A percentile compares a stretch with the other conserved stretches of the same genome.
These are phyloP conservation scores for Trissolcus japonicus DNA, from an alignment of 2,888 invertebrate genomes.

Conservation along the genomic window DNA sequence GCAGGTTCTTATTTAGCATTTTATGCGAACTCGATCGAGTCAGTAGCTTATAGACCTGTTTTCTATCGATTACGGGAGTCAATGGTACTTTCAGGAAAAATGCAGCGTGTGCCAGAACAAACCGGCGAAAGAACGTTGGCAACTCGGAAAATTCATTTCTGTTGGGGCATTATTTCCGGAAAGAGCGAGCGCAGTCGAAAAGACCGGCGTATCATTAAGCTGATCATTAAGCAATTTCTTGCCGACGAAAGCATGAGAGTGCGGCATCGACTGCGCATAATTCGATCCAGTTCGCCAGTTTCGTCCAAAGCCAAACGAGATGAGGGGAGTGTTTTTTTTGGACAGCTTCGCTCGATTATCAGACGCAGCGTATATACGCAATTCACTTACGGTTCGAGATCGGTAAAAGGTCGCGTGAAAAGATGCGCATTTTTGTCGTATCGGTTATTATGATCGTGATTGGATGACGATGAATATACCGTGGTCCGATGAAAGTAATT, in stretches of 20 bases:
- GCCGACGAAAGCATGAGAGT: constrained; percentile 42
- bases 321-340: constrained; percentile 21
- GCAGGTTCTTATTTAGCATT: no score
- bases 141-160: constrained; percentile 56
- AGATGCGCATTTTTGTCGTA: constrained; percentile 38
- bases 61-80: constrained; percentile 3
- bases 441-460: constrained; percentile 41
- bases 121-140: constrained; percentile 48
- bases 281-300: constrained; percentile 42
- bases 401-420: constrained; percentile 24
- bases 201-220: constrained; percentile 59
- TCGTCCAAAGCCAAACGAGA: constrained; percentile 39
- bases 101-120: constrained; percentile 28
- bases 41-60: neutral
- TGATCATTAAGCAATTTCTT: constrained; percentile 60
- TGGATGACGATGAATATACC: constrained; percentile 23
- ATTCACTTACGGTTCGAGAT: constrained; percentile 42
- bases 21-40: no score
- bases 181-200: constrained; percentile 49
- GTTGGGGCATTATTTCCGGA: constrained; percentile 55
- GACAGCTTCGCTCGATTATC: constrained; percentile 39
- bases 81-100: constrained; percentile 30
- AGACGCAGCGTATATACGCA: constrained; percentile 44
- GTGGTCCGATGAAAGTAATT: constrained; percentile 28
- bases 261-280: constrained; percentile 46